Conservation (phyloP, 64 coral and sea anemone genomes). For the Actinia tenebrosa region DNA sequence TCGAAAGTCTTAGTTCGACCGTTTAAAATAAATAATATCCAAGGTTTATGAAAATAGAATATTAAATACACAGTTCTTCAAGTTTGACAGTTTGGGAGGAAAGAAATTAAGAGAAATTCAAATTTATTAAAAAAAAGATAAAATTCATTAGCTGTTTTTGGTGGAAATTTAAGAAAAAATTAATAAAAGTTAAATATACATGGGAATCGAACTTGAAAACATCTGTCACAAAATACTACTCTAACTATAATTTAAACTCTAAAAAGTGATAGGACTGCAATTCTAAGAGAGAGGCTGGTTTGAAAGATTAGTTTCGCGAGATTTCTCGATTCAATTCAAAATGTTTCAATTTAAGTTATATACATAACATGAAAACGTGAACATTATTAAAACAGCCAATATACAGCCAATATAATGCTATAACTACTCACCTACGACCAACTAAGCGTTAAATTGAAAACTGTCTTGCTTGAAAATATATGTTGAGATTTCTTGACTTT, state of each 20-base stretch:
- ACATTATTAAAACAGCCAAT: not conserved
- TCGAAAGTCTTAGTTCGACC: not conserved
- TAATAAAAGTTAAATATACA: no score
- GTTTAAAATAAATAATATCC: constrained; percentile 2
- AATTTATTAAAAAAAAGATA: not conserved
- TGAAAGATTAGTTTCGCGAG: not conserved
- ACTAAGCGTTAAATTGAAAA: not conserved
- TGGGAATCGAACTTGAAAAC: not conserved
- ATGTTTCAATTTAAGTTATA: not conserved
- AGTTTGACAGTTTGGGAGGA: no score
- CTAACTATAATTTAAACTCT: not conserved
- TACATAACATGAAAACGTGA: not conserved
- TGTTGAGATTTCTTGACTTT: not conserved
- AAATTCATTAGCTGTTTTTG: not conserved
- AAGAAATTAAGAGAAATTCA: no score
- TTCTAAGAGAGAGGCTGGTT: not conserved
- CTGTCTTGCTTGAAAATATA: not conserved
- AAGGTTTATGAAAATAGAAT: not conserved
- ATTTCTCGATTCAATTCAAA: not conserved
- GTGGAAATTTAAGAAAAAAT: no score
- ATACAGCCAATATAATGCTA: not conserved
- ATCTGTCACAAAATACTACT: not conserved
- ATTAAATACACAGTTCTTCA: not conserved
- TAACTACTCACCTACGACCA: not conserved
- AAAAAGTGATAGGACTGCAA: not conserved